Base-by-base conservation (phyloP, 2,888 invertebrate genomes). In the Sesia bembeciformis region DNA sequence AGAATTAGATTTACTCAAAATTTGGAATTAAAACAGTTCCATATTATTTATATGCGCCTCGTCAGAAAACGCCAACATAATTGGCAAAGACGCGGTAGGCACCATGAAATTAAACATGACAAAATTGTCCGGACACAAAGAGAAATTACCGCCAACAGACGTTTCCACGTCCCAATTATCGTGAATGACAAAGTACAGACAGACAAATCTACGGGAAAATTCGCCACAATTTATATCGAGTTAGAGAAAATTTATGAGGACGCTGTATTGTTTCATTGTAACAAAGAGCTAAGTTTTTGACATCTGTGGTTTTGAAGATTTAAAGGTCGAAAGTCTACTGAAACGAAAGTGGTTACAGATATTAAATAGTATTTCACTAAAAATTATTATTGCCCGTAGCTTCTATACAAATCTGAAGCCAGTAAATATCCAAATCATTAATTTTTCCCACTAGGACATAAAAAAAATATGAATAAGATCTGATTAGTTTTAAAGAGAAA, bases 81-180 rank as follows among this genome's bases (percentile, higher is more conserved):
- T 79, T 81, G 72, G 64, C 62, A 59, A 66, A 71, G 76, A 77
- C 71, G 67, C 62, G 68, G 67, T 66, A 72, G 71, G 61, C 70
- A 65, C 68, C 72, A 68, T 70, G 76, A 81, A 80, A 83, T 82
- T 79, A 77, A 81, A 81, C 78, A 73, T 72, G 78, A 83, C 80
- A 77, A 77, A 81, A 80, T 73, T 80, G 74, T 72, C 72, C 67
- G 69, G 76, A 76, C 76, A 77, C 76, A 76, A 79, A 78, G 74
- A 74, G 75, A 78, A 78, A 78, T 76, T 72, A 71, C 70, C 64
- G 66, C 67, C 66, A 54, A 62, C 64, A 68, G 71, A 77, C 76
- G 73, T 71, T 77, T 71, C 62, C 66, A 72, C 65, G 68, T 76
- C 74, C 73, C 78, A 79, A 85, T 84, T 84, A 84, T 73, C 68